Evolutionary conservation across 2,113 vertebrate genomes (phyloP).

Genomic region (Alexandromys fortis): DNA sequence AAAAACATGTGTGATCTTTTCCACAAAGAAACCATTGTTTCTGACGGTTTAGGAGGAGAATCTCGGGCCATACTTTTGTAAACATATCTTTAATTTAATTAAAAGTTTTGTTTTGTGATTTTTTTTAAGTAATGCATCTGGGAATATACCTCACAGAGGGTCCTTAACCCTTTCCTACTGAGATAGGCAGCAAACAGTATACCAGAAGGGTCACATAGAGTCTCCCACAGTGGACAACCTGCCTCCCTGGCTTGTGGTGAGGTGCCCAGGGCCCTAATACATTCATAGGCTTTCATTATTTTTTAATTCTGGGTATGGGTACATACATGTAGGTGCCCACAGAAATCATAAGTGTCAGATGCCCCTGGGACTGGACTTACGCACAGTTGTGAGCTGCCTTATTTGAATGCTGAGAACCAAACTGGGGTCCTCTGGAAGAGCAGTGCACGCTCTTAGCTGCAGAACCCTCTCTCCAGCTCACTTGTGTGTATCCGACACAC

Average conservation of each 20-base stretch:
- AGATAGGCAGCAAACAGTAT: slow-evolving; percentile 10
- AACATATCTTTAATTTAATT: too few relatives aligned
- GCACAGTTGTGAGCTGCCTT: not conserved
- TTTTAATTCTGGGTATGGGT: not conserved
- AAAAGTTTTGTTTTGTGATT: not conserved
- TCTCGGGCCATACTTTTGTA: not conserved
- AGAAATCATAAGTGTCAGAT: not conserved
- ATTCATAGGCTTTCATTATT: not conserved
- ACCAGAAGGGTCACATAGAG: not conserved
- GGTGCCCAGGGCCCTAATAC: not conserved
- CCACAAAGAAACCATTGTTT: not conserved
- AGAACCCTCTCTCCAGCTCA: too few relatives aligned
- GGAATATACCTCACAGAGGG: not conserved
- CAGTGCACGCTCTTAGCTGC: not conserved
- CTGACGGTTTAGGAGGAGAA: not conserved
- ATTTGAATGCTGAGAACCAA: not conserved
- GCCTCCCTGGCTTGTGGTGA: not conserved
- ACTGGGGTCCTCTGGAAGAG: not conserved
- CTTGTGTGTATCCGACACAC: not conserved
- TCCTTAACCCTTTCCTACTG: slow-evolving; percentile 17
- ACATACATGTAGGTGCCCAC: not conserved
- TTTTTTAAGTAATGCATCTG: not conserved
- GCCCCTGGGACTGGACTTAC: not conserved
- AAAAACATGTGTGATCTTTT: not conserved
- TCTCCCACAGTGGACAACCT: not conserved